These are phyloP conservation scores for Theocolax elegans DNA, from an alignment of 1,140 invertebrate genomes.

Conservation along the genomic window DNA sequence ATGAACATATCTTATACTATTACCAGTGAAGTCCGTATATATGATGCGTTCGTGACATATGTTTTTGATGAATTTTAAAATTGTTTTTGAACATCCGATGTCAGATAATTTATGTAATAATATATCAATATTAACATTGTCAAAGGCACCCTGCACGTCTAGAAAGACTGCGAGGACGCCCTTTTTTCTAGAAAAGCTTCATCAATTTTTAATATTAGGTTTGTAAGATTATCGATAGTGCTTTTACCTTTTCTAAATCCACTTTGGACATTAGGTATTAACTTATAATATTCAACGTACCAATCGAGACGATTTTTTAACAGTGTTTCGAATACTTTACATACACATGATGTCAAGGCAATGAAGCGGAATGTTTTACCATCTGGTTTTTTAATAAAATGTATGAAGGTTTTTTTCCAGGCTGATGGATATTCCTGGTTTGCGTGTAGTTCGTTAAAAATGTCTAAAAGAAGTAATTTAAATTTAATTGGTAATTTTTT, in stretches of 20 bases:
- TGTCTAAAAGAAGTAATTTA: background rate
- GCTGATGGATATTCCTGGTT: background rate
- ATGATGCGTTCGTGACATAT: background rate
- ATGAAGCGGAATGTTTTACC: conserved; percentile 17
- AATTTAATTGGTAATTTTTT: conserved; percentile 6
- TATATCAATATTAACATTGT: no score
- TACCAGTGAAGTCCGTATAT: background rate
- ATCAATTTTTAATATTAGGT: background rate
- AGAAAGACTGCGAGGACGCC: background rate
- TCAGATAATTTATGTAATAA: no score
- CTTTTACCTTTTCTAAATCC: background rate
- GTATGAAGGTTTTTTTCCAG: conserved; percentile 24
- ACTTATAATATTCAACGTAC: conserved; percentile 20
- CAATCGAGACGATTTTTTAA: conserved; percentile 32
- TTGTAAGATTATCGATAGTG: conserved; percentile 15
- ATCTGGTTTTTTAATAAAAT: no score
- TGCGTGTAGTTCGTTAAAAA: background rate
- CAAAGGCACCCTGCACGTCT: no score
- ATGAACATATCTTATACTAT: background rate
- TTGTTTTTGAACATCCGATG: conserved; percentile 33
- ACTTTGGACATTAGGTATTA: background rate
- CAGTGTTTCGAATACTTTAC: conserved; percentile 37
- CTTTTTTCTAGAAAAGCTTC: background rate
- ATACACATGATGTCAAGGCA: conserved; percentile 29
- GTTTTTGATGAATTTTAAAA: conserved; percentile 4